Evolutionary conservation across 2,113 vertebrate species (phyloP), one percentile per base, ranked within the genome.

Genomic region (Phaethornis superciliosus): DNA sequence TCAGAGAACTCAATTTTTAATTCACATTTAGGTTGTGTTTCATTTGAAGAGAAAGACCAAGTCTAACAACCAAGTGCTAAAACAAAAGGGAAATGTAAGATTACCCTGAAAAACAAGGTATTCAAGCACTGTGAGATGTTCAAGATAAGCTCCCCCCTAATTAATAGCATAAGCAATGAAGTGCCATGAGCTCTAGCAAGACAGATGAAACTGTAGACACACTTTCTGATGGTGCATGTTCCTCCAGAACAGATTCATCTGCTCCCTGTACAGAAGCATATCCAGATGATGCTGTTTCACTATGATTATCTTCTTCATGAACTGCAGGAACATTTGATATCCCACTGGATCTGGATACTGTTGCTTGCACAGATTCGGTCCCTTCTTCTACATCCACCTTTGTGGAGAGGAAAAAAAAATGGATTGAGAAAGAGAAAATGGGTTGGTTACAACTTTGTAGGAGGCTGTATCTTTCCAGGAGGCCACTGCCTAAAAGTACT

Each of bases 201-300:
- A 67, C 7, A 90, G 13, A 40, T 55, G 21, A 65, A 87, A 79
- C 6, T 67, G 32, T 0, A 67, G 30, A 88, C 97, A 4, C 89
- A 98, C 98, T 97, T 95, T 97, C 96, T 85, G 96, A 88, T 30
- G 96, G 91, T 21, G 82, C 70, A 0, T 95, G 95, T 70, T 98
- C 97, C 62, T 97, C 97, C 68, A 94, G 81, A 89, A 94, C 85
- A 18, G 96, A 96, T 51, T 98, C 98, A 40, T 98, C 98, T 32
- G 89, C 76, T 81, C 97, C 98, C 81, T 98, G 98, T 24, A 98
- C 98, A 37, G 98, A 98, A 88, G 98, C 98, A 64, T 98, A 98
- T 60, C 98, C 98, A 81, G 98, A 98, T 14, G 98, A 98, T 23
- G 98, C 98, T 2, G 98, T 98, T 92, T 99, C 98, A 72, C 98